Evolutionary conservation across 1,140 invertebrate species (phyloP), one percentile per base, ranked within the genome.

Genomic region (Bombus terrestris): DNA sequence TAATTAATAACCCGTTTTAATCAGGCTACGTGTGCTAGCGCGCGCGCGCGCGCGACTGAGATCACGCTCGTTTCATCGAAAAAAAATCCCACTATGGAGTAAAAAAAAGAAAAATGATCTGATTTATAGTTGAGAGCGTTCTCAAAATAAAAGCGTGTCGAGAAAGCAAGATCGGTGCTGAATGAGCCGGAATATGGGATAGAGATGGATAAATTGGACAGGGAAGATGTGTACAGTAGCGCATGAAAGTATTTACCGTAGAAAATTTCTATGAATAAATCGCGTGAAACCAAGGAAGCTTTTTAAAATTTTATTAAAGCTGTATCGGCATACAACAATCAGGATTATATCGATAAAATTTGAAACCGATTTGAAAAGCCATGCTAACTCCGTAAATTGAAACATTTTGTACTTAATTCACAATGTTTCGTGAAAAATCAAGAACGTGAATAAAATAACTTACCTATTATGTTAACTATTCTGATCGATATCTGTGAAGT

Each of bases 1-100:
- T 93, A 94, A 94, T 94, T 94, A 94, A 94, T 94, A 94, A 93
- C 92, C 92, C 92, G 89, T 94, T 94, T 93, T 93, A 94, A 94
- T 85, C 83, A 85, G 53, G 66, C 59, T 37, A 59, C 66, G 43
- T 13, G 75, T 39, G 73, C 35, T 43, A 18, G 41, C 25, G 10
- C 91, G 73, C 87, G 71, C 89, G 88, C 88, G 81, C 83, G 66
- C 87, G 75, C 90, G 85, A 90, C 90, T 89, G 72, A 89, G 88
- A 88, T 89, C 91, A 86, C 85, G 76, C 88, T 86, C 93, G 86
- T 86, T 89, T 74, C 66, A 59, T 66, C 8, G 32, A 10, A 32
- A 5, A 47, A 37, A 2, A 28, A 25, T 13, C 0, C 5, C 12
- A 12, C 13, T 28, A n/a, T 28, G 25, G 13, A 13, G 66, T 18